Percentiles rank a stretch among this genome's conserved stretches.
Conservation (phyloP, 2,113 vertebrate genomes). For the Periophthalmus modestus region DNA sequence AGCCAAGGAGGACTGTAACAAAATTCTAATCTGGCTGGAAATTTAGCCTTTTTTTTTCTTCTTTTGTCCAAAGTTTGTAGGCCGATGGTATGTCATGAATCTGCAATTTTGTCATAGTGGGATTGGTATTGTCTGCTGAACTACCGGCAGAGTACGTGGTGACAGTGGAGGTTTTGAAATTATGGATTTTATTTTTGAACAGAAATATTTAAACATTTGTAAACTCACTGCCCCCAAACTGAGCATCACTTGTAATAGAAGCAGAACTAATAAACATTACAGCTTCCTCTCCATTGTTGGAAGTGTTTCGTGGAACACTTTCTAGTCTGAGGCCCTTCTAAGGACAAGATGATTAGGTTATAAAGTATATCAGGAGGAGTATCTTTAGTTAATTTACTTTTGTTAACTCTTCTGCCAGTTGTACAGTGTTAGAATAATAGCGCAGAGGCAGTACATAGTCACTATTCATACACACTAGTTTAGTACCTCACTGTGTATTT, state of each 20-base stretch:
- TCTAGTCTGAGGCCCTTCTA: slow-evolving; percentile 54
- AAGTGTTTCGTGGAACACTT: slow-evolving; percentile 21
- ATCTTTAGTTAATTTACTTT: neutral
- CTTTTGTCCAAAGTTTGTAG: slow-evolving; percentile 33
- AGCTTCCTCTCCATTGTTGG: slow-evolving; percentile 16
- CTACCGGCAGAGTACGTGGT: slow-evolving; percentile 4
- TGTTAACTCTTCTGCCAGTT: neutral
- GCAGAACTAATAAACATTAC: slow-evolving; percentile 38
- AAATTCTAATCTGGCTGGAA: neutral
- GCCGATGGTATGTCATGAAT: slow-evolving; percentile 59
- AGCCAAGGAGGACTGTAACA: neutral
- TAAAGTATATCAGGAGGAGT: neutral
- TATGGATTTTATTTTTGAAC: slow-evolving; percentile 3
- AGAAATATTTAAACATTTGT: slow-evolving; percentile 45
- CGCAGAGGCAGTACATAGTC: too few species aligned
- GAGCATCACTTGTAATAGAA: slow-evolving; percentile 28
- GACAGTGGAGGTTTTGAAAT: slow-evolving; percentile 23
- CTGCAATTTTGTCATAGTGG: slow-evolving; percentile 40
- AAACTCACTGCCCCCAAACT: neutral
- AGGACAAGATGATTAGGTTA: slow-evolving; percentile 44
- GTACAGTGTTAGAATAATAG: too few species aligned
- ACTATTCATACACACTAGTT: too few species aligned
- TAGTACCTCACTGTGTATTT: too few species aligned
- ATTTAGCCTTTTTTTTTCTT: slow-evolving; percentile 9
- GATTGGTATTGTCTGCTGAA: slow-evolving; percentile 36